Evolutionary conservation across 2,888 invertebrate genomes (phyloP), one percentile per base, ranked within the genome.

Genomic region (Scaptodrosophila latifasciaeformis): DNA sequence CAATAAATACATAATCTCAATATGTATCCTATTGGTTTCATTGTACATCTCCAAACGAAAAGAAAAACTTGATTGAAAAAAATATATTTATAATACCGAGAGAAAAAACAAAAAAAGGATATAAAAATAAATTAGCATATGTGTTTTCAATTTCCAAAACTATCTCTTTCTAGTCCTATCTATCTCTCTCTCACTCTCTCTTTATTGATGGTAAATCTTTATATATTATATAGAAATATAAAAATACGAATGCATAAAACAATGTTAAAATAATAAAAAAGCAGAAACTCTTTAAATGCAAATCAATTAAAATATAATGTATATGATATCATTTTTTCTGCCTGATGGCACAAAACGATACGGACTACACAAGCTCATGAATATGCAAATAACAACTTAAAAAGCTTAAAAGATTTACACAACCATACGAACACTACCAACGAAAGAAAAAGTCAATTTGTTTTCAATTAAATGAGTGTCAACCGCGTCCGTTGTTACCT

Each of bases 11-110:
- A 64, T 62, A 62, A 45, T 59, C 59, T 49, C 56, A 69, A 46
- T 54, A 58, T 71, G 59, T 65, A 71, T 75, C 59, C 67, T 65
- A 75, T 78, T 78, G 75, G 75, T 75, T 75, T 75, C 75, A 75
- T 62, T 50, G 54, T 55, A 70, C 64, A 75, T 67, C 67, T 75
- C 72, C 60, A 45, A 60, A 63, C 48, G 37, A 63, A 49, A 56
- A 63, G 15, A 48, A 49, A 55, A 50, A 44, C n/a, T n/a, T n/a
- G n/a, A n/a, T n/a, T 21, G 19, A 7, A 43, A 47, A 31, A 52
- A 51, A 54, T 49, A 42, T 35, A 57, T 42, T 45, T n/a, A 27
- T 47, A 53, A 52, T 30, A 10, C 45, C 42, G 34, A 39, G 21
- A 35, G 35, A 43, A 43, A 19, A 42, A 29, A 40, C 10, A 42